Conservation (phyloP, 2,888 invertebrate species). For the Pollenia griseotomentosa region DNA sequence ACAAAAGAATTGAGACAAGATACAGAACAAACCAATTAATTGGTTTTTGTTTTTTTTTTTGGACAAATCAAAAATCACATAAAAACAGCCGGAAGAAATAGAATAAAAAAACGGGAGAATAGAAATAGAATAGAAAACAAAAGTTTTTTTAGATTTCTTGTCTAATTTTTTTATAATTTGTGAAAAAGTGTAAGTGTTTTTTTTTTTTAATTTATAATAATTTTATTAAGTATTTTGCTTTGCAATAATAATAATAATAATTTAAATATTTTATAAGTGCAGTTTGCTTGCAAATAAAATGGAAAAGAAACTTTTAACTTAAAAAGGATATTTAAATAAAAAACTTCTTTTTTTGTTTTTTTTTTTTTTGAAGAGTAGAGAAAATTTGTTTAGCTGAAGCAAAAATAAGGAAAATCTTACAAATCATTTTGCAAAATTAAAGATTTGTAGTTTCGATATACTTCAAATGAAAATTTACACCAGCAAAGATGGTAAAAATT, state of each 20-base stretch:
- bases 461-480: conserved; percentile 82
- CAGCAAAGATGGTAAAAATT: conserved; percentile 83
- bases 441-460: conserved; percentile 57
- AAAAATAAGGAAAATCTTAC: conserved; percentile 45
- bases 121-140: conserved; percentile 72
- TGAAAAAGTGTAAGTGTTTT: background rate
- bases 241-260: conserved; percentile 8
- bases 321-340: conserved; percentile 5
- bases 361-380: background rate
- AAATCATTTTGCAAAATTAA: conserved; percentile 47
- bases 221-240: conserved; percentile 10
- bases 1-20: background rate
- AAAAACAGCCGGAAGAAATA: conserved; percentile 49
- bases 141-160: conserved; percentile 70
- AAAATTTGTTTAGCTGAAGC: background rate
- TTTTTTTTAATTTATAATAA: conserved; percentile 2
- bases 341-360: background rate
- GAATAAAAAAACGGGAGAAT: conserved; percentile 60
- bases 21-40: conserved; percentile 2
- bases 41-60: conserved; percentile 1
- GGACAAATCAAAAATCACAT: conserved; percentile 51
- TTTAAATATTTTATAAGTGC: conserved; percentile 40
- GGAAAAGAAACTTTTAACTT: conserved; percentile 17
- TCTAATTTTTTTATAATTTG: conserved; percentile 13
- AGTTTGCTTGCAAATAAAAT: conserved; percentile 47